Percentiles rank a stretch among this genome's conserved stretches.
These are phyloP conservation scores for Boleophthalmus pectinirostris DNA, from an alignment of 2,113 vertebrate genomes.

Conservation along the genomic window DNA sequence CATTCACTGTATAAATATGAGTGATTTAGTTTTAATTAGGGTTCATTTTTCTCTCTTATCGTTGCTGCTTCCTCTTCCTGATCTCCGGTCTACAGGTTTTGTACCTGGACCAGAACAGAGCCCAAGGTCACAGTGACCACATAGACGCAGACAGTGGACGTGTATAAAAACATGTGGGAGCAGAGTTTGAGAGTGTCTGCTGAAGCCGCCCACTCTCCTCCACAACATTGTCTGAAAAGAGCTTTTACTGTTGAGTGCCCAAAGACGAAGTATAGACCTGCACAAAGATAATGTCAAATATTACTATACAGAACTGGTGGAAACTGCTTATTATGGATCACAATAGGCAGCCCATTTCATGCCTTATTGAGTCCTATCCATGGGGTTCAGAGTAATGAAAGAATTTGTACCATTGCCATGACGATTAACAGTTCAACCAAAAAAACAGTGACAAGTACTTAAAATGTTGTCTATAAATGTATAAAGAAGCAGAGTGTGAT, in stretches of 20 bases:
- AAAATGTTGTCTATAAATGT: too few relatives aligned
- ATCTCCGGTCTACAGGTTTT: background rate
- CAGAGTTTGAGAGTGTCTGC: background rate
- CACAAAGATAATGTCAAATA: background rate
- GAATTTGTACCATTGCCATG: too few relatives aligned
- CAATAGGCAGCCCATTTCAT: background rate
- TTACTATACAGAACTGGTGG: background rate
- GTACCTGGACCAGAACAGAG: constrained; percentile 32
- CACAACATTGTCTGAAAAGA: constrained; percentile 28
- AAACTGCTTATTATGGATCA: background rate
- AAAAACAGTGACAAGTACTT: too few relatives aligned
- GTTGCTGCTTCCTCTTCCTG: constrained; percentile 19
- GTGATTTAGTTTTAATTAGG: background rate
- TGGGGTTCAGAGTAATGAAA: too few relatives aligned
- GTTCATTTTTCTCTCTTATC: constrained; percentile 4
- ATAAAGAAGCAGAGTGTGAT: too few relatives aligned
- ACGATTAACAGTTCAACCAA: too few relatives aligned
- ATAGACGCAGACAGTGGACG: constrained; percentile 20
- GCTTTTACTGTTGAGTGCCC: background rate
- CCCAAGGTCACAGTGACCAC: constrained; percentile 41
- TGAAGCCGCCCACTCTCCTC: constrained; percentile 29
- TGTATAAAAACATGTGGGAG: constrained; percentile 35
- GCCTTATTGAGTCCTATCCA: background rate
- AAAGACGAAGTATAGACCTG: background rate
- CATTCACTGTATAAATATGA: background rate